Base-by-base conservation (phyloP, 2,113 vertebrate genomes). In the Macquaria australasica region DNA sequence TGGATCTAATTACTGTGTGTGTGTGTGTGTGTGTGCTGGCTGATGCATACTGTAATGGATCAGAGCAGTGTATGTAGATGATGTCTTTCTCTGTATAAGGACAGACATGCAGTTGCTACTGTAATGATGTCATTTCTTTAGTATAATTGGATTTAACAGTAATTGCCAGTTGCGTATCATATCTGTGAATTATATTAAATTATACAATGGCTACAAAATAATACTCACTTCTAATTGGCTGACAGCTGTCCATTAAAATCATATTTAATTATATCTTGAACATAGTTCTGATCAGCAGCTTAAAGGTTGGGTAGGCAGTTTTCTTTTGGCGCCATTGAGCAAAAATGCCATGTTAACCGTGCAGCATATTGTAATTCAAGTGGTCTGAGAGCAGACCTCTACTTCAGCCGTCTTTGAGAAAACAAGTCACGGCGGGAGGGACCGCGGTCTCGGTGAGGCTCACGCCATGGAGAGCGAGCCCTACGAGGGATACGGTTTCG, bases 91-190 rank as follows among this genome's bases (percentile, higher is more conserved):
- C 37, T 75, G 18, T 48, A 51, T 20, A 55, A 56, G 18, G 48
- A 55, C 28, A 75, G 23, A 63, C 8, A 25, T 48, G 6, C 6
- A 5, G 12, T 55, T 43, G 39, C 63, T 41, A 15, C 31, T 77
- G 9, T 77, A 72, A 79, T 79, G 64, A 58, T 62, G 79, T 74
- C 21, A 25, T 60, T 23, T 72, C 60, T 68, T 77, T 43, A 51
- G 41, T 81, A 2, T 63, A 31, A 74, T 58, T 86, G 55, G 20
- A 51, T 59, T 45, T 28, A 18, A 48, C 48, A 41, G n/a, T 66
- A 37, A 64, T 67, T 67, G 59, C 59, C 21, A 53, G 21, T 34
- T 50, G 58, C 8, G 14, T 37, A 37, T 76, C 45, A 34, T 39
- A 9, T 53, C 3, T 37, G 43, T 37, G 2, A 9, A 64, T 62